These are phyloP conservation scores for Bombylius discolor DNA, from an alignment of 2,888 invertebrate species.

Conservation along the genomic window DNA sequence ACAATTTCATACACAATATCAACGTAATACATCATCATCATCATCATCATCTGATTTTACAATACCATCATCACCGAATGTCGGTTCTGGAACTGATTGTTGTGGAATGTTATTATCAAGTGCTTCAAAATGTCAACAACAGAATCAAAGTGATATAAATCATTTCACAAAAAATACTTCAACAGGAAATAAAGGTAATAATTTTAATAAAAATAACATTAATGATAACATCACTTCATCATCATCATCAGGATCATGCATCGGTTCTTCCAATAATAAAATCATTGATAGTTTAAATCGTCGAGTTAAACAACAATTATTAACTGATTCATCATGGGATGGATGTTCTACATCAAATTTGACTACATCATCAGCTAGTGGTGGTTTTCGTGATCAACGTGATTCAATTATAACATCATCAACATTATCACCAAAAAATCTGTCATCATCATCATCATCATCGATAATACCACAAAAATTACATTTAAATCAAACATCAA, in stretches of 20 bases:
- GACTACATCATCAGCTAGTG: conserved; percentile 34
- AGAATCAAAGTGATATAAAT: background rate
- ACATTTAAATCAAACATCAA: conserved; percentile 37
- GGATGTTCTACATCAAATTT: background rate
- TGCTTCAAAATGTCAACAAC: conserved; percentile 8
- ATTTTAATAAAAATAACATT: background rate
- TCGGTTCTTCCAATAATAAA: conserved; percentile 5
- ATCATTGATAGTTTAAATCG: conserved; percentile 10
- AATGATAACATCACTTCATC: background rate
- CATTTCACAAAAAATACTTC: background rate
- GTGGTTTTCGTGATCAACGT: conserved; percentile 35
- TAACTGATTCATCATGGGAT: conserved; percentile 5
- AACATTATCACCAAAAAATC: background rate
- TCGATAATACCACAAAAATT: conserved; percentile 17
- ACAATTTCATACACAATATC: background rate
- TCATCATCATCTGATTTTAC: background rate
- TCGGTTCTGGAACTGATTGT: conserved; percentile 30
- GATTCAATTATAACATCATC: background rate
- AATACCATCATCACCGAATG: conserved; percentile 13
- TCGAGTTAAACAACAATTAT: background rate
- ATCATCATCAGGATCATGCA: background rate
- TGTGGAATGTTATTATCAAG: conserved; percentile 33
- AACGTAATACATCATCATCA: background rate
- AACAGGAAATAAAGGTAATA: background rate
- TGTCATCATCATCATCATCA: background rate